Base-by-base conservation (phyloP, 2,113 vertebrate species). In the Ceuthmochares aereus region DNA sequence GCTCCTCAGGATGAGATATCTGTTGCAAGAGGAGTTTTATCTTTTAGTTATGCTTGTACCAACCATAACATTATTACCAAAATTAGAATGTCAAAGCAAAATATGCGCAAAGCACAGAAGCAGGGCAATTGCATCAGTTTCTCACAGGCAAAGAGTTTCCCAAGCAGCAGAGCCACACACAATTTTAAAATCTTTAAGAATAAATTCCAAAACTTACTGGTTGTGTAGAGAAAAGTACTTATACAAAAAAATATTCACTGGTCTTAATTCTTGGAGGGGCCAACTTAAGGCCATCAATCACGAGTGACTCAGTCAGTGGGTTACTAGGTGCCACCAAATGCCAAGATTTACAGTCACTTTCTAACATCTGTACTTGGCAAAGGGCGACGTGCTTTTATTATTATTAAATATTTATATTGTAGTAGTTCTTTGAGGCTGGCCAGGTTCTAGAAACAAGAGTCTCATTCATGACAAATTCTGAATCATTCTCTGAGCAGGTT, bases 371-470 rank as follows among this genome's bases (percentile, higher is more conserved):
- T 81, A 68, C 91, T 96, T 96, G 96, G 93, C 93, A 93, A 93
- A 12, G 32, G 56, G 13, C 59, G 93, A 54, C 78, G 45, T 94
- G 85, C 88, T 95, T 94, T 92, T 93, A 73, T 88, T 84, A 90
- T 91, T 93, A 62, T 90, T 92, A 80, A 97, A 92, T 95, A 86
- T 93, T 96, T 95, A 90, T 95, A 81, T 86, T 95, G 76, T 90
- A 92, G 83, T 93, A 84, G 72, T 74, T 90, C 88, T 86, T 80
- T 92, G 92, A 96, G 76, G 51, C 68, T 92, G 73, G 47, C 86
- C 86, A 93, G 76, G 83, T 93, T 83, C 73, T 84, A 67, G 68
- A 89, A 90, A 92, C 51, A 88, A 64, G 36, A 94, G 59, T 51
- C 52, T 96, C 85, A 89, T 95, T 96, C 89, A 95, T n/a, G 92